Conservation (phyloP, 1,140 invertebrate species). For the Orius laevigatus region DNA sequence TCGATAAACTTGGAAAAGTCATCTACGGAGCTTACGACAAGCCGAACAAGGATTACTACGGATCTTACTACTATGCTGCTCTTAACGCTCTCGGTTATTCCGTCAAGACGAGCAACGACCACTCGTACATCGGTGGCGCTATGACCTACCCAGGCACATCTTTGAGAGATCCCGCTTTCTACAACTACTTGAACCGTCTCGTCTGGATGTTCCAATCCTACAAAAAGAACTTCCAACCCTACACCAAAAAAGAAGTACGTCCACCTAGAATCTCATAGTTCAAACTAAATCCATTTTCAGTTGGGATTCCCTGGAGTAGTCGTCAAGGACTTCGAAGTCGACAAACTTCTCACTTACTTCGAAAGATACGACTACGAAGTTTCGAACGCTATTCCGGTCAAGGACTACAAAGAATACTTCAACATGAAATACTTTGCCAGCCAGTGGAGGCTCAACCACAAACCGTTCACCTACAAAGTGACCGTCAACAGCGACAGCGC, state of each 20-base stretch:
- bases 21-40: conserved; percentile 2
- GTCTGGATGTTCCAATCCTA: conserved; percentile 34
- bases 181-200: conserved; percentile 30
- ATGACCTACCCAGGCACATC: conserved; percentile 30
- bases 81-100: conserved; percentile 29
- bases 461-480: conserved; percentile 43
- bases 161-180: conserved; percentile 36
- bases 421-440: conserved; percentile 30
- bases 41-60: conserved; percentile 27
- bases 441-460: conserved; percentile 39
- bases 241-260: conserved; percentile 32
- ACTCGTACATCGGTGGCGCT: conserved; percentile 22
- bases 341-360: conserved; percentile 12
- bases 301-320: conserved; percentile 40
- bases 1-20: conserved; percentile 3
- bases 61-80: conserved; percentile 28
- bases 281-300: conserved; percentile 22
- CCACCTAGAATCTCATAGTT: neutral
- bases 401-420: conserved; percentile 47
- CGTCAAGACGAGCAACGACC: conserved; percentile 30
- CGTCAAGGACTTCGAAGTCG: conserved; percentile 41
- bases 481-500: conserved; percentile 37
- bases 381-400: conserved; percentile 29
- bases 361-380: conserved; percentile 10
- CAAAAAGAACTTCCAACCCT: conserved; percentile 33